Evolutionary conservation across 1,140 invertebrate genomes (phyloP).

Genomic region (Diorhabda sublineata): DNA sequence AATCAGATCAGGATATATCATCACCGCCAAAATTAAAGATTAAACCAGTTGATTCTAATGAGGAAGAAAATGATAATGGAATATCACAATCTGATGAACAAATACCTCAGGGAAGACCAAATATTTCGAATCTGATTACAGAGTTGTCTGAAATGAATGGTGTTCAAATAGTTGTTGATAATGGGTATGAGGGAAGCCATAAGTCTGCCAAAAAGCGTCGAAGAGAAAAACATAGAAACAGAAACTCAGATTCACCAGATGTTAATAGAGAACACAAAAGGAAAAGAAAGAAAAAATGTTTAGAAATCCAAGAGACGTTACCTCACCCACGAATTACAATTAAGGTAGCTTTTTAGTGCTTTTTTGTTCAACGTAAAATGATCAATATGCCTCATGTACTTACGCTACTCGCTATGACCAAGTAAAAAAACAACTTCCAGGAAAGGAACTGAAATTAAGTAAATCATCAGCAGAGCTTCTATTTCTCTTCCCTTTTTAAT

Average conservation of each 20-base stretch:
- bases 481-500: too few species aligned
- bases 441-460: too few species aligned
- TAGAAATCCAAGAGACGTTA: conserved; percentile 59
- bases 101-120: background rate
- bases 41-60: conserved; percentile 50
- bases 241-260: conserved; percentile 62
- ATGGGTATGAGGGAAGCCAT: conserved; percentile 28
- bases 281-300: conserved; percentile 69
- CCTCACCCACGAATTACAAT: conserved; percentile 71
- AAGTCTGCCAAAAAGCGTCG: conserved; percentile 57
- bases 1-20: conserved; percentile 37
- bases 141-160: conserved; percentile 19
- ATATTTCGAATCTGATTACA: background rate
- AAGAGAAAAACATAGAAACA: conserved; percentile 64
- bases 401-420: too few species aligned
- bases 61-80: background rate
- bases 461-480: too few species aligned
- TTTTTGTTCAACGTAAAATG: too few species aligned
- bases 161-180: conserved; percentile 29
- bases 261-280: conserved; percentile 63
- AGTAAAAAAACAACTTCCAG: too few species aligned
- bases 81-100: background rate
- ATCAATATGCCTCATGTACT: too few species aligned
- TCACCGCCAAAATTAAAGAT: conserved; percentile 57
- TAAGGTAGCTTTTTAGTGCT: conserved; percentile 52